These are phyloP conservation scores for Danio albolineatus DNA, from an alignment of 2,797 vertebrate species.

Conservation along the genomic window DNA sequence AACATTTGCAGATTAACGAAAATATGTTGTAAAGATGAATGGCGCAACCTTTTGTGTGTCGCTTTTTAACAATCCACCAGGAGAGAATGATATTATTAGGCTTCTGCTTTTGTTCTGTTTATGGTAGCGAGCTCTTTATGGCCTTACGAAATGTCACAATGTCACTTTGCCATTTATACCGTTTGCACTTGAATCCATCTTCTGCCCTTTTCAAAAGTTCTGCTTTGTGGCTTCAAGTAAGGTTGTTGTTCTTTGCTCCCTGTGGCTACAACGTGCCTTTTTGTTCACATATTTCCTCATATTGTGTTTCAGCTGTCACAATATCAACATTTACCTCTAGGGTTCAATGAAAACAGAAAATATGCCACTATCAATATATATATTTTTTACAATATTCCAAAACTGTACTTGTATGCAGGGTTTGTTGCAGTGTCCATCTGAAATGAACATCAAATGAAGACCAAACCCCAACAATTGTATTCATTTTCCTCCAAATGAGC, in stretches of 20 bases:
- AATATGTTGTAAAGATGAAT: not conserved
- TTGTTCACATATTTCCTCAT: not conserved
- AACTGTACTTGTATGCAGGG: too few relatives aligned
- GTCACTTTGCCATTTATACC: not conserved
- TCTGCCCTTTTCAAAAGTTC: conserved; percentile 21
- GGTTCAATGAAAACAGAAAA: too few relatives aligned
- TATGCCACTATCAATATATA: too few relatives aligned
- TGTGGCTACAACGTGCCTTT: not conserved
- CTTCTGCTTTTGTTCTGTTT: not conserved
- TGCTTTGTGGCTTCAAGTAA: conserved; percentile 1
- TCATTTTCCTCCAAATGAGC: too few relatives aligned
- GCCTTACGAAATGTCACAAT: conserved; percentile 20
- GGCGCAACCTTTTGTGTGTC: not conserved
- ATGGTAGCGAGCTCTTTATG: not conserved
- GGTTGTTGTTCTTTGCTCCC: not conserved
- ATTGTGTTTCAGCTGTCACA: not conserved
- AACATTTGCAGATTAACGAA: not conserved
- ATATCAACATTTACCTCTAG: not conserved
- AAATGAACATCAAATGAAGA: too few relatives aligned
- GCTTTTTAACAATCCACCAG: not conserved
- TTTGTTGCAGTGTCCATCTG: too few relatives aligned
- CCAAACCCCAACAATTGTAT: too few relatives aligned
- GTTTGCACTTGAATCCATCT: not conserved
- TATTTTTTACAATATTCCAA: too few relatives aligned
- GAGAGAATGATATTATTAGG: conserved; percentile 10